phyloP scores from a whole-genome alignment of 2,797 vertebrate genomes.

The Cuniculus paca region DNA sequence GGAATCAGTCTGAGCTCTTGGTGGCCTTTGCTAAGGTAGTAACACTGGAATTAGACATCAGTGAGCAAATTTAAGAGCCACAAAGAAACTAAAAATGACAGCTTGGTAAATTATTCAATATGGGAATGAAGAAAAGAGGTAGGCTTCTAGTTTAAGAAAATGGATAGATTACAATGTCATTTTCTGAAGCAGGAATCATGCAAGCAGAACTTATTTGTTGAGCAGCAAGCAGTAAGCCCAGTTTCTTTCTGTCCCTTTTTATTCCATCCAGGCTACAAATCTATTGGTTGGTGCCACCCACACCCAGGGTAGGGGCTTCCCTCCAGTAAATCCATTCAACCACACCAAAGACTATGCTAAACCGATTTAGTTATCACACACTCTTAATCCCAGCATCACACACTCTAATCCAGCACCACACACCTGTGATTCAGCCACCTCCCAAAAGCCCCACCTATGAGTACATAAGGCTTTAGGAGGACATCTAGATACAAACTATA shows the following conservation, averaged over 20 bases:
- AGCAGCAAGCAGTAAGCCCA: neutral
- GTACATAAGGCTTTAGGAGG: neutral
- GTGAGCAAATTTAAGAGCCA: neutral
- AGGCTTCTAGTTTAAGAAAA: neutral
- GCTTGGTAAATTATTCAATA: neutral
- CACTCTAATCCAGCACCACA: neutral
- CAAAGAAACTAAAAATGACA: neutral
- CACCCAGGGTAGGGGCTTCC: neutral
- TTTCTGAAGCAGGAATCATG: slow-evolving; percentile 16
- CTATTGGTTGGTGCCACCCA: neutral
- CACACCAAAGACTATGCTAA: neutral
- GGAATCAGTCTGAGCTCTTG: neutral
- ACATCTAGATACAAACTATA: neutral
- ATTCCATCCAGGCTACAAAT: neutral
- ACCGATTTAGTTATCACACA: neutral
- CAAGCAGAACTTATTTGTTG: slow-evolving; percentile 38
- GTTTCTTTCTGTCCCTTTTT: neutral
- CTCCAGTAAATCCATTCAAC: neutral
- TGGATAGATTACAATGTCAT: neutral
- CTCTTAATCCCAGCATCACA: neutral
- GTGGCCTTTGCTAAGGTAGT: neutral
- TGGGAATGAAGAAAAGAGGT: neutral
- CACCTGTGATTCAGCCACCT: neutral
- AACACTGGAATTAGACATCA: neutral
- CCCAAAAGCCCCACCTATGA: neutral